Conservation (phyloP, 2,797 vertebrate species). For the Salarias fasciatus region DNA sequence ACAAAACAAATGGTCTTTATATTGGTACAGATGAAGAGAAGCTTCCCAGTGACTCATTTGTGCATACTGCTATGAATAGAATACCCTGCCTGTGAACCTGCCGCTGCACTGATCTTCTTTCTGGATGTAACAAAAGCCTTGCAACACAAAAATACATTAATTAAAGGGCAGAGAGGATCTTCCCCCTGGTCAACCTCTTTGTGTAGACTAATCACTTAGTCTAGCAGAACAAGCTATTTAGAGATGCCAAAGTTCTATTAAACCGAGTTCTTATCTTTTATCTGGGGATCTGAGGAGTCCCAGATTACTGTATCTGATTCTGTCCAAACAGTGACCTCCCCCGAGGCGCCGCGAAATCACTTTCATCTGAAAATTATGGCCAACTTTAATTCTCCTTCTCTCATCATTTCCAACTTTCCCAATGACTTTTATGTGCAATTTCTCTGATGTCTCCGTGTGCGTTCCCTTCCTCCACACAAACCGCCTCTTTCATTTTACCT, state of each 20-base stretch:
- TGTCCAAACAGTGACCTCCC: conserved; percentile 29
- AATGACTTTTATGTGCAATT: not conserved
- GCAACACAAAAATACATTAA: conserved; percentile 42
- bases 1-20: conserved; percentile 49
- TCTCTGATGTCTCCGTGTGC: not conserved
- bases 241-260: conserved; percentile 36
- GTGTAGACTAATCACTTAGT: conserved; percentile 47
- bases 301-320: conserved; percentile 23
- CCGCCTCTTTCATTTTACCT: not conserved
- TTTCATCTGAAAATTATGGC: conserved; percentile 8
- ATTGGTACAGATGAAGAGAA: conserved; percentile 45
- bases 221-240: conserved; percentile 41
- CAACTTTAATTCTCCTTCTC: not conserved
- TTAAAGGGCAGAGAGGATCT: conserved; percentile 46
- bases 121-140: conserved; percentile 50
- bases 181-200: conserved; percentile 37
- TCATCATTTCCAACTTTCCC: not conserved
- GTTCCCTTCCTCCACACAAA: not conserved
- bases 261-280: conserved; percentile 52
- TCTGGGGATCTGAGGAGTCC: conserved; percentile 45
- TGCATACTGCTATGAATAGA: conserved; percentile 62
- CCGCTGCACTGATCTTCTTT: conserved; percentile 38
- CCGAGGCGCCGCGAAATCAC: not conserved
- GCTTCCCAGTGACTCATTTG: conserved; percentile 56
- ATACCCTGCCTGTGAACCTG: conserved; percentile 55